A percentile compares a stretch with the other conserved stretches of the same genome.
phyloP scores from a whole-genome alignment of 2,797 vertebrate species.

The Eutrigla gurnardus region DNA sequence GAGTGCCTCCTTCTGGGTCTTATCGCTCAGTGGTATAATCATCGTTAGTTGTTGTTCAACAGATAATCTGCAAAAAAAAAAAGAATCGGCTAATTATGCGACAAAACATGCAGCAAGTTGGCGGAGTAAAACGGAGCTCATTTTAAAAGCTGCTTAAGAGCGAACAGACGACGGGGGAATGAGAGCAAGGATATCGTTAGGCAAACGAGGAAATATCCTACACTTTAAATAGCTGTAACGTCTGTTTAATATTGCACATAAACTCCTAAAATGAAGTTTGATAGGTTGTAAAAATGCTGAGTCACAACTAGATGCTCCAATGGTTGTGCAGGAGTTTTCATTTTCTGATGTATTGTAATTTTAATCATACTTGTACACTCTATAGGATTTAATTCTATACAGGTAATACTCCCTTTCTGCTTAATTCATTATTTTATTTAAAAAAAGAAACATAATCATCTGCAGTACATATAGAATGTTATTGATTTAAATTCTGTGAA shows the following conservation, averaged over 20 bases:
- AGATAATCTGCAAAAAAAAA: background rate
- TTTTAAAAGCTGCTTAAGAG: background rate
- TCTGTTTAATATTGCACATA: background rate
- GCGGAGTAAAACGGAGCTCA: background rate
- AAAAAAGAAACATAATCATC: constrained; percentile 9
- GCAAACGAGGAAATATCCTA: background rate
- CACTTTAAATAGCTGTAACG: background rate
- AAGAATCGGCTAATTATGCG: background rate
- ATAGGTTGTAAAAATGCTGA: background rate
- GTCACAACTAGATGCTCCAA: background rate
- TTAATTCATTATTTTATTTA: constrained; percentile 1
- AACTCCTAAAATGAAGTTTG: background rate
- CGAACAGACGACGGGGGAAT: background rate
- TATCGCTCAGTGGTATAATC: background rate
- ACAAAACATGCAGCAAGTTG: background rate
- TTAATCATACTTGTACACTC: background rate
- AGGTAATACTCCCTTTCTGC: background rate
- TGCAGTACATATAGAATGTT: background rate
- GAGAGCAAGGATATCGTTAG: background rate
- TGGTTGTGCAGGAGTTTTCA: background rate
- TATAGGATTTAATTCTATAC: background rate
- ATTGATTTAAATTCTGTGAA: background rate
- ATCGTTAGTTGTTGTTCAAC: constrained; percentile 3
- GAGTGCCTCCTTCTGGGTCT: constrained; percentile 2
- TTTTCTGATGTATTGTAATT: background rate